Conservation (phyloP, 2,797 vertebrate species). For the Anomalospiza imberbis region DNA sequence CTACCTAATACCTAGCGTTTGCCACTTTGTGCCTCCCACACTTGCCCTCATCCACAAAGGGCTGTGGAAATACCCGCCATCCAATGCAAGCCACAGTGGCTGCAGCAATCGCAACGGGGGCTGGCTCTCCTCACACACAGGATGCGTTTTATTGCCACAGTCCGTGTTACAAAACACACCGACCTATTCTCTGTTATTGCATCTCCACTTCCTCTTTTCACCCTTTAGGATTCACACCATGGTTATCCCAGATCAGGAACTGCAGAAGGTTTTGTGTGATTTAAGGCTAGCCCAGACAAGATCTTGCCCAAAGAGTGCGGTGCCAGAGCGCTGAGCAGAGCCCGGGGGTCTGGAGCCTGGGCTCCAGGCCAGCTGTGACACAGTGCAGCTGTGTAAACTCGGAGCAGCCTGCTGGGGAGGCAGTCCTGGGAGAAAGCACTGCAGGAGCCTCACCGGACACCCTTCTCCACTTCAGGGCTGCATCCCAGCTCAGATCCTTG, state of each 20-base stretch:
- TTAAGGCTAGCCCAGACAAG: not conserved
- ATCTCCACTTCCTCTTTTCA: conserved; percentile 13
- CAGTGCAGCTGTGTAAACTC: not conserved
- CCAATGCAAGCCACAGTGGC: not conserved
- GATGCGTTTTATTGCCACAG: conserved; percentile 39
- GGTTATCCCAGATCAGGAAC: not conserved
- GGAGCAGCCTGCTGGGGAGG: not conserved
- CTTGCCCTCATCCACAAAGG: not conserved
- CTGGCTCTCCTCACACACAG: not conserved
- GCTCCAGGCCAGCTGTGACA: not conserved
- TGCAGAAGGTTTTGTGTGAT: not conserved
- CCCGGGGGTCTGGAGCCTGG: not conserved
- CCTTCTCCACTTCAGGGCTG: not conserved
- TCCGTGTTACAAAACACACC: not conserved
- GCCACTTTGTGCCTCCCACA: too few relatives aligned
- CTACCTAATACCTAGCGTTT: not conserved
- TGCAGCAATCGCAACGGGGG: not conserved
- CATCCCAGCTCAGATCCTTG: not conserved
- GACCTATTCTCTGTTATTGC: not conserved
- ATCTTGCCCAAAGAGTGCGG: not conserved
- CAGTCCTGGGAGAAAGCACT: not conserved
- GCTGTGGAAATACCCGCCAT: not conserved
- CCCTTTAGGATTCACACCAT: not conserved
- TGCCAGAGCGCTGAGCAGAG: not conserved
- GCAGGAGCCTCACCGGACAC: not conserved